Evolutionary conservation across 1,140 invertebrate genomes (phyloP), one percentile per base, ranked within the genome.

Genomic region (Drosophila kurseongensis): DNA sequence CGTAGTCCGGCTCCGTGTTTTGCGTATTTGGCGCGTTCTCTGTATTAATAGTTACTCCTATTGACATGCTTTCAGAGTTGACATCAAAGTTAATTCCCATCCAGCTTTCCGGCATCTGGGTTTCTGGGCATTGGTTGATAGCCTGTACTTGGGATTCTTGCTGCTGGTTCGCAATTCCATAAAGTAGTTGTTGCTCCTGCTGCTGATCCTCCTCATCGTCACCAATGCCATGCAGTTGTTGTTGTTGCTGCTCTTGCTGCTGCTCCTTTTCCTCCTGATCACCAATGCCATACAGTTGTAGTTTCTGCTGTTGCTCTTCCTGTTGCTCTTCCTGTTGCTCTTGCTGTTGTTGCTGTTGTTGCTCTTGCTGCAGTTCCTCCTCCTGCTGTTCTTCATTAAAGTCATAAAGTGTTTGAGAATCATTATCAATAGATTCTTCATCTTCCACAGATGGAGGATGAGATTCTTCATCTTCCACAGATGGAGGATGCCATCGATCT

Each of bases 1-100:
- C n/a, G 36, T 85, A 85, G 3, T 88, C 69, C 1, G 51, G 13
- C 47, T 71, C 29, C 44, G 41, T 8, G 48, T 59, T 32, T 35
- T 63, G 14, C 14, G 40, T 48, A 4, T 3, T 32, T 0, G n/a
- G 27, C 29, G 0, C 9, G 13, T 4, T 5, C 6, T 23, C 13
- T n/a, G n/a, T n/a, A n/a, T n/a, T n/a, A n/a, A n/a, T n/a, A n/a
- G n/a, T n/a, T n/a, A 1, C 8, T 1, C 29, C 32, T 7, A 73
- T 2, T 0, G 59, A 51, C 41, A 86, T 14, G n/a, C 66, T 76
- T 7, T 88, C 66, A 0, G 79, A 72, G 32, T 86, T 79, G 0
- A 75, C 48, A 5, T 50, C 12, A 0, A 12, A 0, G 1, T 10
- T 51, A 0, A 8, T 23, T 2, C 35, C 3, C 0, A n/a, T 4